Conservation (phyloP, 2,888 invertebrate species). For the Leucophenga maculata region DNA sequence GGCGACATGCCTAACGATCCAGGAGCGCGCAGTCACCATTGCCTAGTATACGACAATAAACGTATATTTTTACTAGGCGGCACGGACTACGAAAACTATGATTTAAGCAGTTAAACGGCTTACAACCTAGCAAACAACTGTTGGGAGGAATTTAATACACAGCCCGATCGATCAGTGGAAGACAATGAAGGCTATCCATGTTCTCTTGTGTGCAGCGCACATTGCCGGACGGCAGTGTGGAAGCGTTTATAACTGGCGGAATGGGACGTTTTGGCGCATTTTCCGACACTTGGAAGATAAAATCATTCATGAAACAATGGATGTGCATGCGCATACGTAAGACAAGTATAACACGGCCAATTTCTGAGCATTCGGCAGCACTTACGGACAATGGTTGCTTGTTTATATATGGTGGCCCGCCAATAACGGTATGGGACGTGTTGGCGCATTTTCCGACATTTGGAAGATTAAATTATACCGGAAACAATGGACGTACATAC, state of each 20-base stretch:
- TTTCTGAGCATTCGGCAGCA: conserved; percentile 90
- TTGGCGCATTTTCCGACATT: too few relatives aligned
- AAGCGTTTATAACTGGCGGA: conserved; percentile 89
- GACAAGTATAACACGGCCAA: conserved; percentile 80
- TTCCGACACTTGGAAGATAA: conserved; percentile 86
- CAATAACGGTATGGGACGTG: too few relatives aligned
- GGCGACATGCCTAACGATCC: conserved; percentile 78
- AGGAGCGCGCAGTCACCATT: conserved; percentile 88
- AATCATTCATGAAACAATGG: conserved; percentile 84
- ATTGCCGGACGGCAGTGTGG: conserved; percentile 71
- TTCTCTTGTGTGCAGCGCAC: conserved; percentile 86
- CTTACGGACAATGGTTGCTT: conserved; percentile 84
- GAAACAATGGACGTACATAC: conserved; percentile 85
- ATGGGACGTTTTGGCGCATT: conserved; percentile 66
- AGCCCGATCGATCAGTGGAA: conserved; percentile 73
- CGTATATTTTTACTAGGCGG: conserved; percentile 89
- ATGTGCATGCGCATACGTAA: conserved; percentile 78
- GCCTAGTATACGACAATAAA: conserved; percentile 83
- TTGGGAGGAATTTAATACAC: conserved; percentile 81
- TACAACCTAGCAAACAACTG: conserved; percentile 80
- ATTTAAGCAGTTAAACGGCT: conserved; percentile 80
- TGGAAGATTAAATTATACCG: too few relatives aligned
- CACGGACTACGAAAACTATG: conserved; percentile 85
- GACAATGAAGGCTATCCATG: conserved; percentile 79
- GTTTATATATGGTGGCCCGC: conserved; percentile 87